These are phyloP conservation scores for Parascotia fuliginaria DNA, from an alignment of 2,888 invertebrate genomes.

Conservation along the genomic window DNA sequence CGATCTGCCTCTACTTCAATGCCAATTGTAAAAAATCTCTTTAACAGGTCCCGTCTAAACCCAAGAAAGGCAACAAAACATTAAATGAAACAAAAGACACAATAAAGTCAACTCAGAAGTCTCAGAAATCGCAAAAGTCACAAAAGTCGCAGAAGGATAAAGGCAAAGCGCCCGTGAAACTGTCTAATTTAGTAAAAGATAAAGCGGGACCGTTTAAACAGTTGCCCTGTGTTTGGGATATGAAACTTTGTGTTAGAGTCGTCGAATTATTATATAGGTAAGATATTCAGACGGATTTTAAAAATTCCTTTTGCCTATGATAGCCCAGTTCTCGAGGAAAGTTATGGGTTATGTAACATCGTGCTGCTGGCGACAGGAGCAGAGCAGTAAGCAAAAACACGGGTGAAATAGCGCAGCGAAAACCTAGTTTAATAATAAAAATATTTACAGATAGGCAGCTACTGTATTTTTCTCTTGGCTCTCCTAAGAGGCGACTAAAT, in stretches of 20 bases:
- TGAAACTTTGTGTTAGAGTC: constrained; percentile 60
- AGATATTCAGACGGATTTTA: constrained; percentile 2
- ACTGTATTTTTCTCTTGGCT: too few species aligned
- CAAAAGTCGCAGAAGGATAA: constrained; percentile 68
- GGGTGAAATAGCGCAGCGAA: too few species aligned
- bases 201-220: constrained; percentile 71
- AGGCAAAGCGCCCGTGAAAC: constrained; percentile 58
- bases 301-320: too few species aligned
- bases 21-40: too few species aligned
- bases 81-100: constrained; percentile 68
- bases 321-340: too few species aligned
- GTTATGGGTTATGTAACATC: too few species aligned
- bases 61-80: constrained; percentile 65
- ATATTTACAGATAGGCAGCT: too few species aligned
- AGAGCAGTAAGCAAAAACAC: too few species aligned
- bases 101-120: constrained; percentile 42
- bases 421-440: too few species aligned
- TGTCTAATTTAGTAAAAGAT: constrained; percentile 64
- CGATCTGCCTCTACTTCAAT: too few species aligned
- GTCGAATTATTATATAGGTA: constrained; percentile 73
- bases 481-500: too few species aligned
- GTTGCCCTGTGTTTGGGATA: constrained; percentile 71
- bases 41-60: constrained; percentile 63
- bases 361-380: too few species aligned
- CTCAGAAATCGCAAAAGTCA: constrained; percentile 68